Conservation (phyloP, 1,140 invertebrate species). For the Arctopsyche grandis region DNA sequence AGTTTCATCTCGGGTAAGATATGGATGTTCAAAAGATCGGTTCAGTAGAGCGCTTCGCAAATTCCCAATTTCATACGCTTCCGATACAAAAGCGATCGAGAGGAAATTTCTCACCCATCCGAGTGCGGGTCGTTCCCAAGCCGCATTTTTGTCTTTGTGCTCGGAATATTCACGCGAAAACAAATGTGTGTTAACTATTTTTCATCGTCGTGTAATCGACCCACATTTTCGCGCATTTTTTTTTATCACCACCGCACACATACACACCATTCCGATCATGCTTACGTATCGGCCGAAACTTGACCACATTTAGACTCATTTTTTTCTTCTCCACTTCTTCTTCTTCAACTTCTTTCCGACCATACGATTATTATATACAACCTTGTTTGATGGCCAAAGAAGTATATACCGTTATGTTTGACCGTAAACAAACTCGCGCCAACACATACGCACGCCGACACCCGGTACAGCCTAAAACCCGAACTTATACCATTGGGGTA, state of each 20-base stretch:
- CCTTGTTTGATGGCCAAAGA: conserved; percentile 43
- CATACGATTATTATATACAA: conserved; percentile 43
- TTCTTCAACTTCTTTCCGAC: neutral
- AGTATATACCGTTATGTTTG: conserved; percentile 42
- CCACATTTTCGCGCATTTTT: conserved; percentile 38
- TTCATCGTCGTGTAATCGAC: conserved; percentile 40
- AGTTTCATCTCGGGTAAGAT: too few species aligned
- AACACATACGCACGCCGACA: too few species aligned
- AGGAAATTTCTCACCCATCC: conserved; percentile 1
- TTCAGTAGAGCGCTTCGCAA: too few species aligned
- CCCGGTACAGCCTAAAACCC: too few species aligned
- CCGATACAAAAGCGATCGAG: neutral
- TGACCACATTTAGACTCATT: conserved; percentile 42
- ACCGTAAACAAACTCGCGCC: conserved; percentile 26
- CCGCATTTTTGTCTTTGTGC: conserved; percentile 20
- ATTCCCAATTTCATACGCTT: neutral
- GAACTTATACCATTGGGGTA: too few species aligned
- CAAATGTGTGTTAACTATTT: conserved; percentile 42
- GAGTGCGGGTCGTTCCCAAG: neutral
- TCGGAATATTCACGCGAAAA: conserved; percentile 33
- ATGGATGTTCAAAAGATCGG: too few species aligned
- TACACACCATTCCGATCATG: conserved; percentile 34
- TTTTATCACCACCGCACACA: neutral
- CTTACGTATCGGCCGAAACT: conserved; percentile 38
- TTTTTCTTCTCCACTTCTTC: conserved; percentile 3